These are phyloP conservation scores for Drosophila picticornis DNA, from an alignment of 2,888 invertebrate species.

Conservation along the genomic window DNA sequence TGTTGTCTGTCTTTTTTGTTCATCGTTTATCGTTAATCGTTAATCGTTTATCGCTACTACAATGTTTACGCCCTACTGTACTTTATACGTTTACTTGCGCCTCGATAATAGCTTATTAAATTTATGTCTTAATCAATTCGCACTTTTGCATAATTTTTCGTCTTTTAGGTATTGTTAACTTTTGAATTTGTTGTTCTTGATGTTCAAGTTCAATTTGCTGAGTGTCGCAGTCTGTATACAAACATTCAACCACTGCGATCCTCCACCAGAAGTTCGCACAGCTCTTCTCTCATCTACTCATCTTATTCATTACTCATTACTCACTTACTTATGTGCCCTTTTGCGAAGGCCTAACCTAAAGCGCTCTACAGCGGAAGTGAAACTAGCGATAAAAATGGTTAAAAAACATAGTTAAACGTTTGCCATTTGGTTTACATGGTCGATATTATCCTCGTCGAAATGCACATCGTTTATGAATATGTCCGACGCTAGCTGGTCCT, in stretches of 20 bases:
- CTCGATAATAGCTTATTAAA: constrained; percentile 62
- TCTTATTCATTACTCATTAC: constrained; percentile 10
- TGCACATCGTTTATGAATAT: constrained; percentile 84
- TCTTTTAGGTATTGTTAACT: constrained; percentile 83
- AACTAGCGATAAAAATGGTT: constrained; percentile 72
- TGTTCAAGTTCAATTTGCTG: constrained; percentile 40
- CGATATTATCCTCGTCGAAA: constrained; percentile 80
- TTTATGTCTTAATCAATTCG: constrained; percentile 79
- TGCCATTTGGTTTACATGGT: constrained; percentile 84
- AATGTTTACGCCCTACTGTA: constrained; percentile 67
- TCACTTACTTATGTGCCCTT: constrained; percentile 19
- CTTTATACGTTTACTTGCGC: constrained; percentile 50
- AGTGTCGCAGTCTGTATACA: constrained; percentile 44
- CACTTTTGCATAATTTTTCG: constrained; percentile 79
- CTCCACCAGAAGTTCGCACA: constrained; percentile 29
- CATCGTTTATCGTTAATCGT: constrained; percentile 41
- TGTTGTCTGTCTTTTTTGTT: constrained; percentile 66
- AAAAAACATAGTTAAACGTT: constrained; percentile 82
- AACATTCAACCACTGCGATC: constrained; percentile 25
- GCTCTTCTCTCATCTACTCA: background rate
- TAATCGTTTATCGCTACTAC: constrained; percentile 71
- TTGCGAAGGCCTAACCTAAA: constrained; percentile 67
- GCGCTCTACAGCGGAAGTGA: constrained; percentile 63
- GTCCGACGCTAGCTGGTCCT: constrained; percentile 81
- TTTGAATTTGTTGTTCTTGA: constrained; percentile 77